Evolutionary conservation across 2,113 vertebrate species (phyloP), one percentile per base, ranked within the genome.

Genomic region (Corythornis madagascariensis): DNA sequence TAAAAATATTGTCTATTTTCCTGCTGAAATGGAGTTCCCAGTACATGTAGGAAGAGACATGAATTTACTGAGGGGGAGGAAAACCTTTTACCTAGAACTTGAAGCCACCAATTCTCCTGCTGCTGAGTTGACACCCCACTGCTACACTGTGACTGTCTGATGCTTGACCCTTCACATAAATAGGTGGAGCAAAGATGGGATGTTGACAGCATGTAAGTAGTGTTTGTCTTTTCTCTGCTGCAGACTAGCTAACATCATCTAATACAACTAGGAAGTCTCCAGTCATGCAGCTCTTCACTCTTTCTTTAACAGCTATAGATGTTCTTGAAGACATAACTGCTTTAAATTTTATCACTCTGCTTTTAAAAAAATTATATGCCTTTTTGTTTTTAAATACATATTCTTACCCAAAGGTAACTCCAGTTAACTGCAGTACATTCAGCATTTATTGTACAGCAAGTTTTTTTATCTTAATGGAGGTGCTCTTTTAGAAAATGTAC

Each of bases 61-160:
- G 15, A 81, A 48, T 75, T 71, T n/a, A 28, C 17, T 29, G 57
- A 48, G 17, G 9, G 9, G 14, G 10, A 70, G 28, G 25, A 80
- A 75, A n/a, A 64, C 15, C 8, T 20, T 77, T 87, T 65, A 25
- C 24, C 45, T 42, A 48, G 38, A 40, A 43, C 11, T 7, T 17
- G 33, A 57, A 70, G 43, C 21, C 21, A 53, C n/a, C 20, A 15
- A 5, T 65, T 81, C 40, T 53, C 17, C 53, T 64, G 67, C 55
- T 69, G 55, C 22, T 1, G 1, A 29, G 28, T 26, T 43, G 24
- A 43, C 56, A 52, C 16, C 48, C 59, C 12, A n/a, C 45, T 55
- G n/a, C 25, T 78, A 40, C 0, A 0, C 22, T 21, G 8, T 33
- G 28, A 47, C 17, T 35, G 3, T 29, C 20, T 60, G 18, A 38